These are phyloP conservation scores for Mungos mungo DNA, from an alignment of 2,113 vertebrate species.

Conservation along the genomic window DNA sequence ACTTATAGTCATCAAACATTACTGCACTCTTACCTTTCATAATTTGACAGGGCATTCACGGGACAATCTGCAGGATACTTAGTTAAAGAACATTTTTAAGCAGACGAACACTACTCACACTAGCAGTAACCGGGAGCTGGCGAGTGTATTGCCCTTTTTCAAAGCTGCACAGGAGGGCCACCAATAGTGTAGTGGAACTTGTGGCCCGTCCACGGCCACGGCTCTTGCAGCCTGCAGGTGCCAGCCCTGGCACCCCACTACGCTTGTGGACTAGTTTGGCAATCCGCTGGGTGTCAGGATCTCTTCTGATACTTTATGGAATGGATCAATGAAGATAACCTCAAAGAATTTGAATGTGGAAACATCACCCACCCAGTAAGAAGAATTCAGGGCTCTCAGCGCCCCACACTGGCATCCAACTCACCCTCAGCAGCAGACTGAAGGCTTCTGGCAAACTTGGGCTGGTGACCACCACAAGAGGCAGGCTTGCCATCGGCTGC, in stretches of 20 bases:
- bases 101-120: too few relatives aligned
- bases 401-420: not conserved
- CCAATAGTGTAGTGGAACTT: not conserved
- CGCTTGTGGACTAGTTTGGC: not conserved
- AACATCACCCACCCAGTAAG: not conserved
- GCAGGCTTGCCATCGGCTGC: not conserved
- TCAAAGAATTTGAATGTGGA: not conserved
- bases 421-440: not conserved
- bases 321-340: not conserved
- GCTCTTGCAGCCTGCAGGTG: not conserved
- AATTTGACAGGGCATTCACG: too few relatives aligned
- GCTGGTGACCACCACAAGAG: not conserved
- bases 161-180: not conserved
- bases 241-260: not conserved
- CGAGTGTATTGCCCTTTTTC: not conserved
- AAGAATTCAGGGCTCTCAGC: not conserved
- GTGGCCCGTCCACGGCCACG: not conserved
- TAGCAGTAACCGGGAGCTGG: not conserved
- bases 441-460: not conserved
- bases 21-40: too few relatives aligned
- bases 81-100: too few relatives aligned
- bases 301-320: not conserved
- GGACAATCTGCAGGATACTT: too few relatives aligned
- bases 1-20: too few relatives aligned
- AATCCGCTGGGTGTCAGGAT: not conserved